Evolutionary conservation across 2,113 vertebrate genomes (phyloP).

Genomic region (Anarrhichthys ocellatus): DNA sequence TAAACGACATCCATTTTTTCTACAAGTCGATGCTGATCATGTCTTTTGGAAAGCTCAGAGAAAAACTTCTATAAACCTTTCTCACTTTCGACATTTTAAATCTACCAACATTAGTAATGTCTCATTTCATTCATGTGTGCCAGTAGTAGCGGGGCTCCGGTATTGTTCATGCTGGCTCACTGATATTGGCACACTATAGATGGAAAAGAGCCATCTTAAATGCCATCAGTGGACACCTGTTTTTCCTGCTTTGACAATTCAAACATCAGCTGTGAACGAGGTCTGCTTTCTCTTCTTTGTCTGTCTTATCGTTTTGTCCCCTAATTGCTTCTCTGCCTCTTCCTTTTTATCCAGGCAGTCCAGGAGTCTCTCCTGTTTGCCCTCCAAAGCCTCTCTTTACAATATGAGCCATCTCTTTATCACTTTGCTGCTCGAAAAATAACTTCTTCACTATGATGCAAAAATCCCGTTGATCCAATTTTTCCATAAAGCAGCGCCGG

Average conservation of each 20-base stretch:
- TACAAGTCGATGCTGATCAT: not conserved
- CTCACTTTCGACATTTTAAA: not conserved
- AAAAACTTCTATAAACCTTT: not conserved
- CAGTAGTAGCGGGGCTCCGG: not conserved
- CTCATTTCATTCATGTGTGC: not conserved
- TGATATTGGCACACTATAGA: constrained; percentile 14
- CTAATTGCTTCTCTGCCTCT: constrained; percentile 20
- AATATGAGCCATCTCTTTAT: not conserved
- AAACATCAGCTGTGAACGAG: constrained; percentile 20
- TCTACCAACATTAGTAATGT: not conserved
- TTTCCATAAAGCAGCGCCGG: not conserved
- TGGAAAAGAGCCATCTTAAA: constrained; percentile 9
- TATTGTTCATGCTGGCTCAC: constrained; percentile 11
- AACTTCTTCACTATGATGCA: not conserved
- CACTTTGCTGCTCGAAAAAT: not conserved
- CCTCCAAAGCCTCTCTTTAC: not conserved
- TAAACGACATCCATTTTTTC: not conserved
- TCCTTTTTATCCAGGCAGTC: not conserved
- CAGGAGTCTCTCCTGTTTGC: not conserved
- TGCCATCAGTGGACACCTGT: constrained; percentile 34
- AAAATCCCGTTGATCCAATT: not conserved
- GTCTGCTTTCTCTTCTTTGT: not conserved
- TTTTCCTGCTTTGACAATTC: constrained; percentile 19
- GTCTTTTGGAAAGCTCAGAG: not conserved
- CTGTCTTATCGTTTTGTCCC: not conserved